Evolutionary conservation across 2,113 vertebrate species (phyloP).

Genomic region (Rhagologus leucostigma): DNA sequence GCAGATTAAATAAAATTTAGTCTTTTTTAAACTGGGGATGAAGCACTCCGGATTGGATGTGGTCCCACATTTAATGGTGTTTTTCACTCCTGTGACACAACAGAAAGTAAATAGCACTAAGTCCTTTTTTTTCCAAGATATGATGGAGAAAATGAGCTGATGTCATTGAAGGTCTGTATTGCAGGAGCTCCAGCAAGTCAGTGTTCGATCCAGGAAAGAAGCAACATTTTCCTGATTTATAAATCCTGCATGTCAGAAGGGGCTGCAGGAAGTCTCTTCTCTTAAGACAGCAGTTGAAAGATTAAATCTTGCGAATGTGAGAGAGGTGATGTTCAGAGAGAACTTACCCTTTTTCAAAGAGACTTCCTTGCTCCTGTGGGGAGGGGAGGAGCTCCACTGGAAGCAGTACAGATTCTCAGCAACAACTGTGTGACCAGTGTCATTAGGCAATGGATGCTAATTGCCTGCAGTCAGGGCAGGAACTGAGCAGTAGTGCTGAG

Average conservation of each 20-base stretch:
- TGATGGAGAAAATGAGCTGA: neutral
- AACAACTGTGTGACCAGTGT: neutral
- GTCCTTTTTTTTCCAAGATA: neutral
- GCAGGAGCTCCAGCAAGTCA: neutral
- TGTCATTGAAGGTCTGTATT: neutral
- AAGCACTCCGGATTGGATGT: neutral
- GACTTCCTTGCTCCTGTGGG: neutral
- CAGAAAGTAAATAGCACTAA: neutral
- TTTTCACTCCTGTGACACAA: neutral
- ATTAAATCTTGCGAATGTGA: neutral
- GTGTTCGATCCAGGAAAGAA: neutral
- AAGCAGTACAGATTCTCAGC: neutral
- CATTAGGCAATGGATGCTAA: neutral
- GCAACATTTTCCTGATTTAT: neutral
- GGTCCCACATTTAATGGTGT: neutral
- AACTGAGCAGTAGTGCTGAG: neutral
- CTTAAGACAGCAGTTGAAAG: neutral
- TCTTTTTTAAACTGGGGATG: neutral
- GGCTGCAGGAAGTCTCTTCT: neutral
- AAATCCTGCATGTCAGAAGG: neutral
- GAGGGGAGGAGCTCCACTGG: neutral
- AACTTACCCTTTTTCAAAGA: neutral
- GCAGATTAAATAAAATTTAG: neutral
- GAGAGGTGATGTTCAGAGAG: neutral
- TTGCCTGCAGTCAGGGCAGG: neutral